Evolutionary conservation across 2,797 vertebrate genomes (phyloP).

Genomic region (Cyprinella venusta): DNA sequence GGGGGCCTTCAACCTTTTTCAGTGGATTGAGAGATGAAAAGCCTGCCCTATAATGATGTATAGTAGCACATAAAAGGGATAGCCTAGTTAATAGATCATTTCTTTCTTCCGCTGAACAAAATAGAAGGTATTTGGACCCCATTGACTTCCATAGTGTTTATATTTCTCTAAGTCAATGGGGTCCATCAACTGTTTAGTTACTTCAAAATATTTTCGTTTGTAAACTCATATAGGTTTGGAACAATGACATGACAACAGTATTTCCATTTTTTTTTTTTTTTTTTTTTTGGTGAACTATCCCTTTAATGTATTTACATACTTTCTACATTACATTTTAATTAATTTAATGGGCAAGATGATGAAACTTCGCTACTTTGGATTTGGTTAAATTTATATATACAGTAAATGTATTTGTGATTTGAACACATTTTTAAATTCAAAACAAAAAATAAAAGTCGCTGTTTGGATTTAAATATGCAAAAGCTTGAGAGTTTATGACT

Average conservation of each 20-base stretch:
- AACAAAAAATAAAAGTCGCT: not conserved
- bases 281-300: not conserved
- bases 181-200: not conserved
- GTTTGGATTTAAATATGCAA: not conserved
- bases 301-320: not conserved
- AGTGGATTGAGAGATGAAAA: constrained; percentile 8
- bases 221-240: not conserved
- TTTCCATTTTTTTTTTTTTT: too few species aligned
- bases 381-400: not conserved
- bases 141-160: too few species aligned
- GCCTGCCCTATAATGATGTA: not conserved
- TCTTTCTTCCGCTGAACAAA: not conserved
- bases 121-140: not conserved
- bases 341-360: not conserved
- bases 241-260: not conserved
- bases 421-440: not conserved
- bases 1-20: not conserved
- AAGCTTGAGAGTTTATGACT: not conserved
- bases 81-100: not conserved
- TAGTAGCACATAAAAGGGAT: not conserved
- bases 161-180: too few species aligned
- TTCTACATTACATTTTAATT: not conserved
- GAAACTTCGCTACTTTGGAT: not conserved
- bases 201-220: not conserved
- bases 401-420: not conserved